A percentile compares a stretch with the other conserved stretches of the same genome.
These are phyloP conservation scores for Tachystola acroxantha DNA, from an alignment of 2,888 invertebrate genomes.

Conservation along the genomic window DNA sequence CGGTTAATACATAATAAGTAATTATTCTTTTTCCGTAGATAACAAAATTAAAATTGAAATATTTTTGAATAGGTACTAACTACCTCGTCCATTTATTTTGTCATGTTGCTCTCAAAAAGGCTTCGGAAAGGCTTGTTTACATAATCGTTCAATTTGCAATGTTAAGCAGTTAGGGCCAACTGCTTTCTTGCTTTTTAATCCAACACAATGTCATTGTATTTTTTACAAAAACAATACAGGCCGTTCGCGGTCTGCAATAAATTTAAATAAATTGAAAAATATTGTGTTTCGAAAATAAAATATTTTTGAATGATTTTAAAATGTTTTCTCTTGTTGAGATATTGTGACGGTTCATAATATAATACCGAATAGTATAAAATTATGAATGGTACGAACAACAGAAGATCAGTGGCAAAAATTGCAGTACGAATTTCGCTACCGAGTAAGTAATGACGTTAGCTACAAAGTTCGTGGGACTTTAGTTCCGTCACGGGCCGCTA, in stretches of 20 bases:
- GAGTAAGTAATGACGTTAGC: too few relatives aligned
- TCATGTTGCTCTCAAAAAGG: constrained; percentile 51
- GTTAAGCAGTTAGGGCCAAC: constrained; percentile 56
- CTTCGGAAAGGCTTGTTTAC: constrained; percentile 63
- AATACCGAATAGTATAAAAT: too few relatives aligned
- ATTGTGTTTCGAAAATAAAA: constrained; percentile 2
- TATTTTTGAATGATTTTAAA: constrained; percentile 3
- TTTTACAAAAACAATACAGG: constrained; percentile 27
- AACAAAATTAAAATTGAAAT: constrained; percentile 36
- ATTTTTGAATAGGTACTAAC: constrained; percentile 60
- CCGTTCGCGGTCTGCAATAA: constrained; percentile 27
- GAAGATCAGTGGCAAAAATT: too few relatives aligned
- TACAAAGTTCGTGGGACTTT: too few relatives aligned
- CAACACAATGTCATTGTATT: constrained; percentile 32
- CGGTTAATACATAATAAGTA: too few relatives aligned
- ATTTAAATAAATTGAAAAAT: constrained; percentile 37
- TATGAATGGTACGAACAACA: too few relatives aligned
- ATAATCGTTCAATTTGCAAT: constrained; percentile 74
- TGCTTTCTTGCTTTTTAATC: constrained; percentile 55
- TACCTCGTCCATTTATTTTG: constrained; percentile 41
- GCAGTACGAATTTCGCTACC: too few relatives aligned
- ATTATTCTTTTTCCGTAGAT: too few relatives aligned
- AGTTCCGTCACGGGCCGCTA: too few relatives aligned
- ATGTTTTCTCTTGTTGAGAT: too few relatives aligned
- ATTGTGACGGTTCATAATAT: too few relatives aligned